Evolutionary conservation across 53 echinoderm and acorn worm species (phyloP).

Genomic region (Mesocentrotus franciscanus): DNA sequence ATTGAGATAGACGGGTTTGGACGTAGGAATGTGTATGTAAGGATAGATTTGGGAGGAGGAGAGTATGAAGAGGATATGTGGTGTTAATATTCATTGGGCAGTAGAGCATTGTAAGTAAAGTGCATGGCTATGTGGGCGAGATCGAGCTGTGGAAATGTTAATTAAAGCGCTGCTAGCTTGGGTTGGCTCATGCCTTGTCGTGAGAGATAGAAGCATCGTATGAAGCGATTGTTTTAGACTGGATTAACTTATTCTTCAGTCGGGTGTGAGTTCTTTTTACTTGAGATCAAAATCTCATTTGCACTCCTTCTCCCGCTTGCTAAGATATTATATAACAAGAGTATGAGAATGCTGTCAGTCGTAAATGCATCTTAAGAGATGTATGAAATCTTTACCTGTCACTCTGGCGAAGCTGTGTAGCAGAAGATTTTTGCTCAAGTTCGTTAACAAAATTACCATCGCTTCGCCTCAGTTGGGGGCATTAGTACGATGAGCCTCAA

Average conservation of each 20-base stretch:
- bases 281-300: constrained; percentile 55
- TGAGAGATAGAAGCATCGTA: constrained; percentile 31
- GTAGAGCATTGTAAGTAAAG: constrained; percentile 51
- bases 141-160: constrained; percentile 63
- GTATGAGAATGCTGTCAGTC: constrained; percentile 29
- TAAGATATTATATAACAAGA: constrained; percentile 35
- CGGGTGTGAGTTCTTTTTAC: constrained; percentile 54
- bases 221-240: constrained; percentile 61
- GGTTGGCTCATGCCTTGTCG: constrained; percentile 17
- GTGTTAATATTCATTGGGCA: constrained; percentile 58
- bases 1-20: constrained; percentile 6
- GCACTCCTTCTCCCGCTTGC: not conserved
- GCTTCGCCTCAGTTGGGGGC: constrained; percentile 70
- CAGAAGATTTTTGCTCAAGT: constrained; percentile 64
- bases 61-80: not conserved
- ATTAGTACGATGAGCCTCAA: constrained; percentile 52
- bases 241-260: constrained; percentile 62
- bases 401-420: constrained; percentile 47
- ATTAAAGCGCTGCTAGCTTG: constrained; percentile 61
- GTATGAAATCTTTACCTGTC: constrained; percentile 61
- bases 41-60: not conserved
- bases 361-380: constrained; percentile 43
- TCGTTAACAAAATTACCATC: constrained; percentile 67
- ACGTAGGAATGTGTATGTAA: not conserved
- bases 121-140: constrained; percentile 51